Base-by-base conservation (phyloP, 2,113 vertebrate species). In the Pantherophis guttatus region DNA sequence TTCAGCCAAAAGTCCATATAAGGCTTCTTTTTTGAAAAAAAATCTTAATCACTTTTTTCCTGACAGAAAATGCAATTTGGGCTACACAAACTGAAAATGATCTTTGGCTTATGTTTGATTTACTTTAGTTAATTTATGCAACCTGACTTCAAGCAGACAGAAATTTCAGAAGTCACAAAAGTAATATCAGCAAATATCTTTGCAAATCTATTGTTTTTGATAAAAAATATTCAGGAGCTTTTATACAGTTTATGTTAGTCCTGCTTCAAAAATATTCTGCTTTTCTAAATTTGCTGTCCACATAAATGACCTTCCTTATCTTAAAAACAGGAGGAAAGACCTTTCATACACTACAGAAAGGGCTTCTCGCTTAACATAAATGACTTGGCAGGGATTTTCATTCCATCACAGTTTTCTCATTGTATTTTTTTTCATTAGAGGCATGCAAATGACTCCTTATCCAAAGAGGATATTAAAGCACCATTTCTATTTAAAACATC, bases 141-240 rank as follows among this genome's bases (percentile, higher is more conserved):
- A 58, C 90, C 81, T 92, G 2, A 88, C 93, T 90, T 93, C 55
- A 93, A 33, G 1, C 85, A 39, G 87, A 89, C 87, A 5, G 1
- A 92, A 94, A 54, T 91, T 95, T 89, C 50, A 95, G 44, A 50
- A 94, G 15, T 8, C 44, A 93, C 86, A 94, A 58, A 95, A 93
- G 94, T 95, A 96, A 94, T 93, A 94, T n/a, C 8, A 53, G 91
- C n/a, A 44, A 44, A 44, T 44, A 44, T 1, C 92, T 93, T 92
- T 93, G 58, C 94, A 93, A 89, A 92, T 94, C 48, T 88, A 7
- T 89, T 89, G 26, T 70, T 96, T 97, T 93, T 13, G 94, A 5
- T 23, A 89, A 3, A 96, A 96, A 96, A 90, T 95, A 93, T 52
- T 91, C 93, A 92, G 8, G 94, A 8, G 12, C 8, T 94, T 96